Percentiles rank a stretch among this genome's conserved stretches.
These are phyloP conservation scores for Salarias fasciatus DNA, from an alignment of 2,797 vertebrate genomes.

Conservation along the genomic window DNA sequence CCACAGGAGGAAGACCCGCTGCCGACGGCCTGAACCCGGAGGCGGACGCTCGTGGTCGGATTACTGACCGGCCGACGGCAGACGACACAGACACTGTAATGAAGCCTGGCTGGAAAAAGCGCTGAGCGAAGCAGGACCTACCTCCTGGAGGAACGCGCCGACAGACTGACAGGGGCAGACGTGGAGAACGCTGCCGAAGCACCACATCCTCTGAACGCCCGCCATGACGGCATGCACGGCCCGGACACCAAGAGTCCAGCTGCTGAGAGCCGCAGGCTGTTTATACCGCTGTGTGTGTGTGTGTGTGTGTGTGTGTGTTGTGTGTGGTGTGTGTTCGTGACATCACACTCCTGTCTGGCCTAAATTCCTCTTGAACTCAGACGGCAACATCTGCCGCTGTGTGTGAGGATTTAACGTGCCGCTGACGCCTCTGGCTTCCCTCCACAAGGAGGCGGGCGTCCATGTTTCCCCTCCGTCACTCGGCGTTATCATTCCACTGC, in stretches of 20 bases:
- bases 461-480: slow-evolving; percentile 29
- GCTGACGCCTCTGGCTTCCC: slow-evolving; percentile 39
- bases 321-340: slow-evolving; percentile 57
- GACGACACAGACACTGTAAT: too few relatives aligned
- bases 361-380: slow-evolving; percentile 53
- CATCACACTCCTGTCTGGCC: slow-evolving; percentile 58
- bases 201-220: slow-evolving; percentile 52
- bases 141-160: slow-evolving; percentile 54
- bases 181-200: slow-evolving; percentile 53
- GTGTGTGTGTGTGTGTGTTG: slow-evolving; percentile 60
- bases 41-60: too few relatives aligned
- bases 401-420: slow-evolving; percentile 39
- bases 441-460: slow-evolving; percentile 46
- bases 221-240: slow-evolving; percentile 57
- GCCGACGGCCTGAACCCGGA: too few relatives aligned
- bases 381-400: slow-evolving; percentile 53
- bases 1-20: too few relatives aligned
- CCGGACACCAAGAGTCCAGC: slow-evolving; percentile 53
- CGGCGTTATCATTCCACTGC: slow-evolving; percentile 64
- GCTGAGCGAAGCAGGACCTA: slow-evolving; percentile 34
- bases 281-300: slow-evolving; percentile 28
- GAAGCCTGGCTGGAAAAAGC: too few relatives aligned
- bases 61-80: too few relatives aligned
- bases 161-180: slow-evolving; percentile 65
- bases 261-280: slow-evolving; percentile 30